These are phyloP conservation scores for Turritopsis rubra DNA, from an alignment of 30 jellyfish, hydroid and myxozoan species.

Conservation along the genomic window DNA sequence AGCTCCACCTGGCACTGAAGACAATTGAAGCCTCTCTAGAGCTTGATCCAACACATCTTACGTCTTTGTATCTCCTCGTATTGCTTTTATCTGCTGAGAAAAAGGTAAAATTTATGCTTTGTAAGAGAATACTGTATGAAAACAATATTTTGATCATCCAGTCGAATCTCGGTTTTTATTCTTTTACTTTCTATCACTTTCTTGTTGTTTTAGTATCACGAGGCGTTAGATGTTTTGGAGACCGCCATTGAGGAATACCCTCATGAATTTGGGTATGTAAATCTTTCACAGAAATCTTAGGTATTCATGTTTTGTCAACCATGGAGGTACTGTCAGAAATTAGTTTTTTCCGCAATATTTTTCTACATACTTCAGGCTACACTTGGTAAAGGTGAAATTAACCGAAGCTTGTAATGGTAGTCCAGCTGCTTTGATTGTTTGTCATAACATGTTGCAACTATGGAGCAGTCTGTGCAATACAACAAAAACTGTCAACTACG, in stretches of 20 bases:
- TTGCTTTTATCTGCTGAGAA: constrained; percentile 69
- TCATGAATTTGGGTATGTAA: constrained; percentile 53
- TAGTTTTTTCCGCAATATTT: not conserved
- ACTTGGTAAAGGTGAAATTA: constrained; percentile 47
- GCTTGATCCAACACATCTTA: constrained; percentile 42
- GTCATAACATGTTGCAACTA: constrained; percentile 61
- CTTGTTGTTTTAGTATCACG: constrained; percentile 38
- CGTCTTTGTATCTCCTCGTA: constrained; percentile 49
- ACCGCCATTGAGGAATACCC: constrained; percentile 64
- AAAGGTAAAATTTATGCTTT: constrained; percentile 39
- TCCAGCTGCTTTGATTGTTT: constrained; percentile 60
- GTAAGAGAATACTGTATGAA: not conserved
- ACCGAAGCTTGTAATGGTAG: constrained; percentile 64
- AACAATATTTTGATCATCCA: not conserved
- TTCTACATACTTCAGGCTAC: constrained; percentile 23
- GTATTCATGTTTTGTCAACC: no score
- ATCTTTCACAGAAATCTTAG: not conserved
- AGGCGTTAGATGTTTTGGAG: constrained; percentile 65
- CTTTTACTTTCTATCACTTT: not conserved
- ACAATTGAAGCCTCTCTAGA: constrained; percentile 34
- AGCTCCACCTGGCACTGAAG: constrained; percentile 42
- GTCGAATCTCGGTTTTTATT: not conserved
- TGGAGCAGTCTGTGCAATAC: constrained; percentile 36
- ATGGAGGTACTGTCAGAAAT: not conserved
- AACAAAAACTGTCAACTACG: not conserved